Evolutionary conservation across 1,140 invertebrate genomes (phyloP).

Genomic region (Cherax destructor): DNA sequence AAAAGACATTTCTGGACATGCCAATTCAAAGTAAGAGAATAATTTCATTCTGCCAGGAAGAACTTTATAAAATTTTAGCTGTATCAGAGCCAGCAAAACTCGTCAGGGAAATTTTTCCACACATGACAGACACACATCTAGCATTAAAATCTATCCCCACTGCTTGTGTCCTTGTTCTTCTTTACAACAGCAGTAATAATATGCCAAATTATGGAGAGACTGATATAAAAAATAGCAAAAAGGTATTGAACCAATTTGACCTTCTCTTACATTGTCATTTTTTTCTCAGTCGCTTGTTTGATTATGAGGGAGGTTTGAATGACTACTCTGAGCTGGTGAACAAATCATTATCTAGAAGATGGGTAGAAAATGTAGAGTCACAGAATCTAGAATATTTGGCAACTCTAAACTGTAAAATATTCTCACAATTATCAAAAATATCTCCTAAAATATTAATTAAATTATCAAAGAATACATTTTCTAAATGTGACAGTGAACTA

Average conservation of each 20-base stretch:
- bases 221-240: not conserved
- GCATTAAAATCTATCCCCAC: not conserved
- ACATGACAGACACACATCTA: not conserved
- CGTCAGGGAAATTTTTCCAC: not conserved
- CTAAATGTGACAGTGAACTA: not conserved
- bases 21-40: not conserved
- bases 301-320: not conserved
- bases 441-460: not conserved
- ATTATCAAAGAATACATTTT: not conserved
- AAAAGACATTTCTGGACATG: not conserved
- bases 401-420: not conserved
- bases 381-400: not conserved
- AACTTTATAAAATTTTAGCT: not conserved
- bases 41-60: not conserved
- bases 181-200: not conserved
- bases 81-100: not conserved
- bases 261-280: slow-evolving; percentile 8
- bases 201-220: not conserved
- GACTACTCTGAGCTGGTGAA: not conserved
- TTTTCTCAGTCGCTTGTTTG: not conserved
- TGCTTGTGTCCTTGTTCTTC: not conserved
- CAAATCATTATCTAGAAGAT: not conserved
- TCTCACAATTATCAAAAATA: not conserved
- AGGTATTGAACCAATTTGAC: not conserved
- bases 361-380: not conserved